A percentile compares a stretch with the other conserved stretches of the same genome.
Evolutionary conservation across 2,888 invertebrate genomes (phyloP).

Genomic region (Patella depressa): DNA sequence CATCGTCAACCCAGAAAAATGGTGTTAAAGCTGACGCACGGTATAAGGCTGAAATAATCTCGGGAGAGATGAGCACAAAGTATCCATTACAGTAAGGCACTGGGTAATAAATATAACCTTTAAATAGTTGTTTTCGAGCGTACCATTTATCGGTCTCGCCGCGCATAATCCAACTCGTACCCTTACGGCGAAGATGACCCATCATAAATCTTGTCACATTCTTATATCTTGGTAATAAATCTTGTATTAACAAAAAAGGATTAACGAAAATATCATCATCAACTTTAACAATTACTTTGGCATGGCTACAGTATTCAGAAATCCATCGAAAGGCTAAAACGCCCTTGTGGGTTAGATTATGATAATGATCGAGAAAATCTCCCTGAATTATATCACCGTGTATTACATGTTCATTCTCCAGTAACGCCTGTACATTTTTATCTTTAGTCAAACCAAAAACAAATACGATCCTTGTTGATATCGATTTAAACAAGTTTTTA

Average conservation of each 20-base stretch:
- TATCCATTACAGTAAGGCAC: constrained; percentile 66
- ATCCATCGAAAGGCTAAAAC: constrained; percentile 56
- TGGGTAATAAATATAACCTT: constrained; percentile 56
- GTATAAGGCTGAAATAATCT: constrained; percentile 60
- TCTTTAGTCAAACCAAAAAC: constrained; percentile 47
- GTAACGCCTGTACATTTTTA: constrained; percentile 40
- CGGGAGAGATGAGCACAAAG: constrained; percentile 54
- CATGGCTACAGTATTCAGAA: constrained; percentile 50
- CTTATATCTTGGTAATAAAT: constrained; percentile 43
- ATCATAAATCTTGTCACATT: constrained; percentile 43
- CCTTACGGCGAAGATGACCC: constrained; percentile 48
- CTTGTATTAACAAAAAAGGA: constrained; percentile 50
- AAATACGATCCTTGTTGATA: constrained; percentile 50
- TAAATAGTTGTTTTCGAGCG: constrained; percentile 51
- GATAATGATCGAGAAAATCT: constrained; percentile 54
- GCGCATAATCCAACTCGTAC: constrained; percentile 52
- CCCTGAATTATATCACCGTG: constrained; percentile 60
- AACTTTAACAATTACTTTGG: constrained; percentile 52
- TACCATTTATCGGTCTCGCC: constrained; percentile 50
- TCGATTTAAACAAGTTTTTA: constrained; percentile 39
- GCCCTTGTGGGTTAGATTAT: constrained; percentile 60
- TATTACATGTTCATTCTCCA: constrained; percentile 53
- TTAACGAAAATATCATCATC: constrained; percentile 63
- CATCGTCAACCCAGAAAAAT: constrained; percentile 71
- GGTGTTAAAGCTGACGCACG: constrained; percentile 57